Evolutionary conservation across 1,140 invertebrate species (phyloP).

Genomic region (Stenopsyche tienmushanensis): DNA sequence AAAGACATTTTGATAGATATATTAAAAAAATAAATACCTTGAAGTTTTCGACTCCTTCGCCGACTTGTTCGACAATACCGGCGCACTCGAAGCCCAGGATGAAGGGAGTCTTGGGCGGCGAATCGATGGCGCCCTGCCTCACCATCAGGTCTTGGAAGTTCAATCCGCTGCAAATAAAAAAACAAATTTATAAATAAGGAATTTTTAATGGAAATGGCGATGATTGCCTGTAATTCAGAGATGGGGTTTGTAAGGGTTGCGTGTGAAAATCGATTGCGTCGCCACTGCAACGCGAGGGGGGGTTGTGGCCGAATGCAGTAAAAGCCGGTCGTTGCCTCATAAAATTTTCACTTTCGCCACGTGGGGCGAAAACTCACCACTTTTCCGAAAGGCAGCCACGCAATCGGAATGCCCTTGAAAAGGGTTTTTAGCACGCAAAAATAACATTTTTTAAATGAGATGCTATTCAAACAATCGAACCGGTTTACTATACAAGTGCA

Average conservation of each 20-base stretch:
- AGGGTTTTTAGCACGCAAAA: too few species aligned
- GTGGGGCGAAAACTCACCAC: too few species aligned
- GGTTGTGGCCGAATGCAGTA: slow-evolving; percentile 5
- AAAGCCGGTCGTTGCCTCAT: slow-evolving; percentile 8
- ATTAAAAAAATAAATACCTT: too few species aligned
- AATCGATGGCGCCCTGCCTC: slow-evolving; percentile 80
- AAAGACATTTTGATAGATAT: too few species aligned
- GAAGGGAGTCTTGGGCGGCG: slow-evolving; percentile 81
- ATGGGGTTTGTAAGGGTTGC: background rate
- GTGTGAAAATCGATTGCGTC: background rate
- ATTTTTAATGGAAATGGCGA: background rate
- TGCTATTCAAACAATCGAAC: too few species aligned
- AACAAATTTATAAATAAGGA: slow-evolving; percentile 16
- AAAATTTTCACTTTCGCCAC: slow-evolving; percentile 18
- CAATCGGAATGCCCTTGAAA: too few species aligned
- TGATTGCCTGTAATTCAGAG: background rate
- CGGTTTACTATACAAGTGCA: too few species aligned
- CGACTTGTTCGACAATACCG: slow-evolving; percentile 78
- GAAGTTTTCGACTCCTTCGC: slow-evolving; percentile 79
- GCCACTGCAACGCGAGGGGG: background rate
- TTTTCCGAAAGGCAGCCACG: too few species aligned
- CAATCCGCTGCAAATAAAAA: slow-evolving; percentile 63
- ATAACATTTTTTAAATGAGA: too few species aligned
- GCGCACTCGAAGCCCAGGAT: slow-evolving; percentile 87
- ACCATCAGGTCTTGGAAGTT: slow-evolving; percentile 87